phyloP scores from a whole-genome alignment of 1,140 invertebrate species.

The Drosophila takahashii region DNA sequence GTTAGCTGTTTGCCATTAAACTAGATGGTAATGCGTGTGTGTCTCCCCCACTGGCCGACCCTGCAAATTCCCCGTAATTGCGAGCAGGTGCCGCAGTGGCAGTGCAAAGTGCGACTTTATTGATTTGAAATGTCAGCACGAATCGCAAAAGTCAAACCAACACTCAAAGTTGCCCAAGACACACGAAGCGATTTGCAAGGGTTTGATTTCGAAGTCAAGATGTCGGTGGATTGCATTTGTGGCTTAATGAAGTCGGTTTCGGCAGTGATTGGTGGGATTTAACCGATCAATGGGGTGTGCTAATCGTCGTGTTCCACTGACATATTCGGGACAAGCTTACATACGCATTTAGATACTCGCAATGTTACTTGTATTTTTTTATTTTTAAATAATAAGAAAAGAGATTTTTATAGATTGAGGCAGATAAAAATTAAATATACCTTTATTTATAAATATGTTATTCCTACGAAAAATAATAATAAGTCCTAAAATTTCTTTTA shows the following conservation, averaged over 20 bases:
- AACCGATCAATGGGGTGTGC: neutral
- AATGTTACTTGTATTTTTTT: too few species aligned
- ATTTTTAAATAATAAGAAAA: too few species aligned
- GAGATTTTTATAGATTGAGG: too few species aligned
- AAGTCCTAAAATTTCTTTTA: too few species aligned
- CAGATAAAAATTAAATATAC: too few species aligned
- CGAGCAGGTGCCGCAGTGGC: conserved; percentile 20
- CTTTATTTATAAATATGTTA: too few species aligned
- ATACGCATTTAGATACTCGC: neutral
- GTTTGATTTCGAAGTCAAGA: conserved; percentile 8
- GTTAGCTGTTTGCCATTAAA: conserved; percentile 43
- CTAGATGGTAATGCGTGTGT: conserved; percentile 37
- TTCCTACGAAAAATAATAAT: neutral
- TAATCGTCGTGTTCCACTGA: neutral
- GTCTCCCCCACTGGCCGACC: neutral
- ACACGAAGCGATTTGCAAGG: conserved; percentile 1
- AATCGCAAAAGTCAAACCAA: conserved; percentile 42
- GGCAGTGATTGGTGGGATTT: neutral
- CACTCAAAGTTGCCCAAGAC: conserved; percentile 28
- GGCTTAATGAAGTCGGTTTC: conserved; percentile 4
- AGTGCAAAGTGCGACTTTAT: conserved; percentile 64
- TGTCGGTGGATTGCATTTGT: neutral
- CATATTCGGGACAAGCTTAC: neutral
- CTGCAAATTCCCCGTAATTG: neutral
- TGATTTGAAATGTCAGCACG: conserved; percentile 70